Conservation (phyloP, 2,113 vertebrate species). For the Polypterus senegalus region DNA sequence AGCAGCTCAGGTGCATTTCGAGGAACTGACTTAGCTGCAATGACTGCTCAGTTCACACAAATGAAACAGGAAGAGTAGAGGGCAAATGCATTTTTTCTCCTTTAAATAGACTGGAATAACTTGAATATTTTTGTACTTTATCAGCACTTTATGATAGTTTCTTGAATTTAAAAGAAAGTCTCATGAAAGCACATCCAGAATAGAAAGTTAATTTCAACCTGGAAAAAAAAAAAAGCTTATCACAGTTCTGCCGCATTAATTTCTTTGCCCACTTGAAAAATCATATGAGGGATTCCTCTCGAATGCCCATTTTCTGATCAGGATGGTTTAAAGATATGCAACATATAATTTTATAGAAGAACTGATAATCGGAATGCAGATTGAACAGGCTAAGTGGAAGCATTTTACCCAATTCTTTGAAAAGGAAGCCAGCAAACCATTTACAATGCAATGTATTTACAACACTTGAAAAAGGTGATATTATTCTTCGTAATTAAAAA, state of each 20-base stretch:
- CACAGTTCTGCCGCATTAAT: constrained; percentile 35
- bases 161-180: constrained; percentile 7
- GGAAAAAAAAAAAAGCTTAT: constrained; percentile 29
- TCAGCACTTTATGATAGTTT: background rate
- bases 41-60: constrained; percentile 3
- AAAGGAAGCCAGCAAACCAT: no score
- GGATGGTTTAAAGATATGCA: no score
- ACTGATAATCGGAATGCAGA: no score
- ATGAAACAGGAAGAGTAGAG: constrained; percentile 5
- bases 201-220: constrained; percentile 29
- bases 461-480: no score
- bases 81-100: background rate
- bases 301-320: no score
- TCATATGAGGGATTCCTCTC: constrained; percentile 6
- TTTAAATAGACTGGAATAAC: no score
- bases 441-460: no score
- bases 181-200: constrained; percentile 23
- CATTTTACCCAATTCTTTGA: no score
- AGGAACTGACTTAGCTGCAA: constrained; percentile 6
- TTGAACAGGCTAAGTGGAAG: no score
- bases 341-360: no score
- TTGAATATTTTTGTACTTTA: constrained; percentile 2
- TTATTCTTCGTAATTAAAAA: no score
- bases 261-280: constrained; percentile 25
- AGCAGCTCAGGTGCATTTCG: constrained; percentile 3